Evolutionary conservation across 2,113 vertebrate genomes (phyloP).

Genomic region (Dipodomys merriami): DNA sequence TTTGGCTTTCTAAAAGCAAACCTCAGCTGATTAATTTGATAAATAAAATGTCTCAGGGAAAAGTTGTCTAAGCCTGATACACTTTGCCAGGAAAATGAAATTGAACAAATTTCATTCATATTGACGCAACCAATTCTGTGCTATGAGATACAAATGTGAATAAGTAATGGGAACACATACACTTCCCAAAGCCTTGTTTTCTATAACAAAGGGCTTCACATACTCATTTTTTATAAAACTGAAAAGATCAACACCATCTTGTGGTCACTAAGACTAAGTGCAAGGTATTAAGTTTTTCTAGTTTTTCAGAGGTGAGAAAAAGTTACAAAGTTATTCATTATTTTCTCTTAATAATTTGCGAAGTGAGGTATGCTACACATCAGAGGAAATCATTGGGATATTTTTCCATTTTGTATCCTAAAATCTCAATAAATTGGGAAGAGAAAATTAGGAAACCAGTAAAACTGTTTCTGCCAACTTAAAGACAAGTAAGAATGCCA

Average conservation of each 20-base stretch:
- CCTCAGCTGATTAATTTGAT: conserved; percentile 17
- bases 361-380: background rate
- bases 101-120: background rate
- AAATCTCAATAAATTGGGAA: conserved; percentile 37
- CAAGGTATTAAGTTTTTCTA: background rate
- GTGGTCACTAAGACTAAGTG: background rate
- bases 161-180: background rate
- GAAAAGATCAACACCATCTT: background rate
- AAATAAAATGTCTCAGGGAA: background rate
- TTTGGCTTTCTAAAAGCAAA: conserved; percentile 3
- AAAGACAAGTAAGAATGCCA: background rate
- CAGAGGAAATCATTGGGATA: background rate
- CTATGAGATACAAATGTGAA: background rate
- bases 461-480: background rate
- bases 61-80: background rate
- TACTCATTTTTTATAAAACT: background rate
- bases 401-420: background rate
- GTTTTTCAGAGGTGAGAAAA: background rate
- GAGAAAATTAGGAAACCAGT: background rate
- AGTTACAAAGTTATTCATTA: background rate
- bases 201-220: background rate
- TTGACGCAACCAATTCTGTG: background rate
- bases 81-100: conserved; percentile 11
- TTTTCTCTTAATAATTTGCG: background rate
- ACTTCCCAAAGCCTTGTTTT: background rate